A percentile compares a stretch with the other conserved stretches of the same genome.
Conservation (phyloP, 2,797 vertebrate genomes). For the Neosalanx taihuensis region DNA sequence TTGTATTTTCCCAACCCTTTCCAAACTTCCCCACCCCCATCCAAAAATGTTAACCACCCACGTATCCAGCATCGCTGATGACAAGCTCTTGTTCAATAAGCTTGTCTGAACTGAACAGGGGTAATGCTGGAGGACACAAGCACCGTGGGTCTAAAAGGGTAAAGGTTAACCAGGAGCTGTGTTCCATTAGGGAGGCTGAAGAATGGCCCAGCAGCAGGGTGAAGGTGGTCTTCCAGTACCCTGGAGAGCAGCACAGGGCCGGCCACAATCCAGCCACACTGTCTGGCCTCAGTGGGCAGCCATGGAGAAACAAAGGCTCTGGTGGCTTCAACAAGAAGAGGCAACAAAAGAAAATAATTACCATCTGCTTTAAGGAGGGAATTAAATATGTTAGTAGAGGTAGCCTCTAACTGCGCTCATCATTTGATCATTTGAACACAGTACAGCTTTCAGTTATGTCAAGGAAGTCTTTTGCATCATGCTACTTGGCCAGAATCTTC, state of each 20-base stretch:
- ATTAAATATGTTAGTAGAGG: background rate
- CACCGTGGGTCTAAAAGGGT: background rate
- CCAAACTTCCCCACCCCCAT: background rate
- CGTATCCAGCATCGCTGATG: background rate
- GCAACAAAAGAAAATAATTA: background rate
- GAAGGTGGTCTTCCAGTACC: background rate
- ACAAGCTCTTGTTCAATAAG: constrained; percentile 10
- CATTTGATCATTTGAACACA: background rate
- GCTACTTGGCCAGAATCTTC: background rate
- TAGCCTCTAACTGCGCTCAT: too few species aligned
- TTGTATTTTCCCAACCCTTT: background rate
- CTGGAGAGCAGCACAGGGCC: constrained; percentile 6
- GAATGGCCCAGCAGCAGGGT: background rate
- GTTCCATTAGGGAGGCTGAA: constrained; percentile 5
- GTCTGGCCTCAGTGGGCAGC: constrained; percentile 1
- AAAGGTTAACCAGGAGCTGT: constrained; percentile 13
- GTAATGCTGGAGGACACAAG: background rate
- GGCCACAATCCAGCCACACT: background rate
- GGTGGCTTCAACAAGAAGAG: background rate
- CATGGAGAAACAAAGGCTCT: background rate
- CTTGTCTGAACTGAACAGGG: background rate
- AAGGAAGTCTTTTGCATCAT: background rate
- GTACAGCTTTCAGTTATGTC: background rate
- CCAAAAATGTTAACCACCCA: background rate
- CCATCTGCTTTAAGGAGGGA: background rate